Percentiles rank a stretch among this genome's conserved stretches.
Evolutionary conservation across 2,888 invertebrate species (phyloP).

Genomic region (Proisotoma minuta): DNA sequence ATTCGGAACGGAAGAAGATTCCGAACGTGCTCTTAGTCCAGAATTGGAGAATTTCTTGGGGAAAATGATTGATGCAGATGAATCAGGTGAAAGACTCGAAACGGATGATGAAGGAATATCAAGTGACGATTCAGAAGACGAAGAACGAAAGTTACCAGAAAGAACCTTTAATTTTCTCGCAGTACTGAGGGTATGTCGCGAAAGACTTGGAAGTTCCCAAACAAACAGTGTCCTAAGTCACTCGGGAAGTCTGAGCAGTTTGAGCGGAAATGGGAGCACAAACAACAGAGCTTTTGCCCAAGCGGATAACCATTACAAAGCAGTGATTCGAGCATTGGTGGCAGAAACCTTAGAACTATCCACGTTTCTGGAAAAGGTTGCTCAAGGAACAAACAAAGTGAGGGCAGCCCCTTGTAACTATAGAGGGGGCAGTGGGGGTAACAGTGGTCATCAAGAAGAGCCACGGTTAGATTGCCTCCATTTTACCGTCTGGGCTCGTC

Average conservation of each 20-base stretch:
- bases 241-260: conserved; percentile 55
- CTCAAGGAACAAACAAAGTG: conserved; percentile 57
- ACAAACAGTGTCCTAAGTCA: background rate
- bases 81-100: conserved; percentile 55
- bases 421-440: conserved; percentile 52
- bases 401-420: conserved; percentile 17
- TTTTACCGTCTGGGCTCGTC: conserved; percentile 88
- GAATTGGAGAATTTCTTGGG: conserved; percentile 81
- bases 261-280: conserved; percentile 54
- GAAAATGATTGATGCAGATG: conserved; percentile 68
- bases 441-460: conserved; percentile 54
- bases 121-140: conserved; percentile 61
- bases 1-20: conserved; percentile 76
- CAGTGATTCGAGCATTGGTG: conserved; percentile 86
- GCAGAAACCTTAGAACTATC: conserved; percentile 86
- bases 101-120: conserved; percentile 86
- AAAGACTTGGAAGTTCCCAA: conserved; percentile 40
- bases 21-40: conserved; percentile 78
- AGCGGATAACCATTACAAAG: conserved; percentile 77
- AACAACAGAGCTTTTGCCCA: conserved; percentile 24
- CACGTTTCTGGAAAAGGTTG: conserved; percentile 81
- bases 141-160: conserved; percentile 29
- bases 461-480: conserved; percentile 74
- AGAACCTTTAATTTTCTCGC: conserved; percentile 44
- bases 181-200: conserved; percentile 43